A percentile compares a stretch with the other conserved stretches of the same genome.
Evolutionary conservation across 2,113 vertebrate genomes (phyloP).

Genomic region (Cebidichthys violaceus): DNA sequence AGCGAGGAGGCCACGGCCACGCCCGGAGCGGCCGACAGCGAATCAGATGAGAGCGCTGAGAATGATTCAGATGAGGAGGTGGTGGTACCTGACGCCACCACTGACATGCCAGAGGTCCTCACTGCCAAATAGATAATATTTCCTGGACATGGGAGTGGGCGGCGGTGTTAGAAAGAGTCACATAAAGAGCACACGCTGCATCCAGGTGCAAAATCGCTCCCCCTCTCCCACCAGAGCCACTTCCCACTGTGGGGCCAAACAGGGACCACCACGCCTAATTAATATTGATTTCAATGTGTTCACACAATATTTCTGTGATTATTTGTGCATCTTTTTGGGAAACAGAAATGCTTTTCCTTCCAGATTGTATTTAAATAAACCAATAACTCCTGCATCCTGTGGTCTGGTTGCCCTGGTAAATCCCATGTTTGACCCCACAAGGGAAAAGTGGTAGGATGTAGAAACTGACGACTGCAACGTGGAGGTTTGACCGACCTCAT

Average conservation of each 20-base stretch:
- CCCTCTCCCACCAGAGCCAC: slow-evolving; percentile 29
- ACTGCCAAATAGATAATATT: slow-evolving; percentile 75
- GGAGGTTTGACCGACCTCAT: slow-evolving; percentile 53
- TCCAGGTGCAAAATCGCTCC: slow-evolving; percentile 48
- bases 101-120: slow-evolving; percentile 67
- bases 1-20: slow-evolving; percentile 81
- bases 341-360: slow-evolving; percentile 17
- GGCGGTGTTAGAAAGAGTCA: slow-evolving; percentile 30
- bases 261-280: slow-evolving; percentile 37
- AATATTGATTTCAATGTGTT: slow-evolving; percentile 50
- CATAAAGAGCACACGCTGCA: slow-evolving; percentile 43
- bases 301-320: slow-evolving; percentile 54
- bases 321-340: slow-evolving; percentile 50
- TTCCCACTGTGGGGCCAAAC: slow-evolving; percentile 50
- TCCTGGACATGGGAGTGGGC: background rate
- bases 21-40: slow-evolving; percentile 72
- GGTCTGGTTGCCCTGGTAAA: slow-evolving; percentile 26
- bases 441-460: slow-evolving; percentile 18
- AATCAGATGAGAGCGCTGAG: slow-evolving; percentile 76
- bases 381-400: slow-evolving; percentile 19
- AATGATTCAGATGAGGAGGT: slow-evolving; percentile 67
- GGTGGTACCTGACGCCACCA: slow-evolving; percentile 40
- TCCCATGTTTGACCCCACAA: slow-evolving; percentile 31
- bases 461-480: slow-evolving; percentile 40
- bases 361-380: slow-evolving; percentile 49